Conservation (phyloP, 2,888 invertebrate genomes). For the Eledone cirrhosa region DNA sequence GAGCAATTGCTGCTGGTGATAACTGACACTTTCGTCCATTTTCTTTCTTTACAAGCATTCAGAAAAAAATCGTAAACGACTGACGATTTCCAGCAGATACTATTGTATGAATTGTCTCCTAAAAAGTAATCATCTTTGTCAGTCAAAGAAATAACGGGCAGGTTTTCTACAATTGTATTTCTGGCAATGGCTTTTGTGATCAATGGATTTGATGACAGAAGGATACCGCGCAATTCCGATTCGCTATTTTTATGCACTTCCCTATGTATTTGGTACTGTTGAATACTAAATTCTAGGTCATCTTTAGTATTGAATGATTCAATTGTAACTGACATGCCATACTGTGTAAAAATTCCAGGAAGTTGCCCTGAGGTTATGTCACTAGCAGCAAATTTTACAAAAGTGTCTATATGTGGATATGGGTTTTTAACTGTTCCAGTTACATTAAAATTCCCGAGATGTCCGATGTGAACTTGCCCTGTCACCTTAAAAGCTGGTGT, state of each 20-base stretch:
- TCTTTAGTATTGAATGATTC: background rate
- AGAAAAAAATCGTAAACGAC: background rate
- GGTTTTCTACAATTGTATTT: background rate
- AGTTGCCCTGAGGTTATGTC: constrained; percentile 38
- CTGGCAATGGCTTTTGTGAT: background rate
- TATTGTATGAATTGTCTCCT: background rate
- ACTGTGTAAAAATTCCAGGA: constrained; percentile 33
- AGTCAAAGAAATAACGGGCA: background rate
- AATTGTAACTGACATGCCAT: background rate
- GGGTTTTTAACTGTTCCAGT: constrained; percentile 38
- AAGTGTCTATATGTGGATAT: constrained; percentile 39
- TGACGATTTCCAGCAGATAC: background rate
- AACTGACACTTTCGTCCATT: background rate
- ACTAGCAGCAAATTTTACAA: constrained; percentile 39
- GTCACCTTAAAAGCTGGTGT: background rate
- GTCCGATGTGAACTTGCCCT: constrained; percentile 42
- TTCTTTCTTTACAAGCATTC: background rate
- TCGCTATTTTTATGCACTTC: too few relatives aligned
- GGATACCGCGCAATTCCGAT: background rate
- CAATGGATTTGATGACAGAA: background rate
- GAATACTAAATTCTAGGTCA: background rate
- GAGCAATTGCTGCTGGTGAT: background rate
- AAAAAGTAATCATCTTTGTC: background rate
- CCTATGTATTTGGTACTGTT: background rate
- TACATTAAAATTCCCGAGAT: constrained; percentile 35